Evolutionary conservation across 2,113 vertebrate genomes (phyloP), one percentile per base, ranked within the genome.

Genomic region (Gobiocypris rarus): DNA sequence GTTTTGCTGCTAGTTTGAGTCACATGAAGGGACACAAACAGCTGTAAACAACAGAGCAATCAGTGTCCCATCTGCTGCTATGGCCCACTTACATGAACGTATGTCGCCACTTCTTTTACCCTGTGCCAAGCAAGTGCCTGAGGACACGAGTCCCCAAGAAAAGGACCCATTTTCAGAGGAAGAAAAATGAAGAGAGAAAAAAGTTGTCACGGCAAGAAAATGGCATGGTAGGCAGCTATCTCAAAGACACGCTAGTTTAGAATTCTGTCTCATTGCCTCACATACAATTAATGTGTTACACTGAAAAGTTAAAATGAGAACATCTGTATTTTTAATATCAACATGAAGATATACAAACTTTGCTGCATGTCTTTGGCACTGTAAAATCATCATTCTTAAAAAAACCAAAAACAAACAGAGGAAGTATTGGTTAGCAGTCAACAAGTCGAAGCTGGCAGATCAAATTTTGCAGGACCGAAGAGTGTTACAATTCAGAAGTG

Each of bases 101-200:
- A 93, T 93, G 93, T 93, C 89, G 91, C 93, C 91, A 92, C 94
- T 96, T 94, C 93, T 87, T 94, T 95, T 92, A 94, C 91, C 88
- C 88, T 86, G 89, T 94, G 93, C 93, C 92, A 93, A 92, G 76
- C 81, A 91, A 88, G 90, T 95, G 94, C 94, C 95, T 89, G 89
- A 94, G 95, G 95, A 95, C 91, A 94, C 92, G 92, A 93, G 95
- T 94, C 94, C 94, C 95, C 94, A 94, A 94, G 95, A 89, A 88
- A 92, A 93, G 85, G 93, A 91, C 92, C 93, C 90, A 94, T 93
- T 94, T 95, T 94, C 92, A 85, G 89, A 93, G 90, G 88, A 93
- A 91, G 89, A 89, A 87, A 90, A 90, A 69, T 26, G 22, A 34
- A 50, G 56, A 52, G 41, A 41, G 75, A 31, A 48, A 70, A 71